These are phyloP conservation scores for Ariopsis seemanni DNA, from an alignment of 2,113 vertebrate genomes.

Conservation along the genomic window DNA sequence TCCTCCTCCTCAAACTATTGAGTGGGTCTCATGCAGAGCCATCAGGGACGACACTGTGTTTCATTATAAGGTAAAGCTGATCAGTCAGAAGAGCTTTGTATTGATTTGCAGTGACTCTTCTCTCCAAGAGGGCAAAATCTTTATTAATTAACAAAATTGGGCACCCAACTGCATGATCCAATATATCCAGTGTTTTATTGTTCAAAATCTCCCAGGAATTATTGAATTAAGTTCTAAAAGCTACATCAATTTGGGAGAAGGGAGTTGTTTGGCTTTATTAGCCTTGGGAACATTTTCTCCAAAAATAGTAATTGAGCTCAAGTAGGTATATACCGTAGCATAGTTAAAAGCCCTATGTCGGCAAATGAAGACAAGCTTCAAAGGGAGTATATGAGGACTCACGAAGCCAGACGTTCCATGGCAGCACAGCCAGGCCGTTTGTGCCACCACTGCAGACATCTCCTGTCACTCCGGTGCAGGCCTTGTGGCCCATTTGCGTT, in stretches of 20 bases:
- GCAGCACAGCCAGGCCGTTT: too few relatives aligned
- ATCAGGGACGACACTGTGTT: not conserved
- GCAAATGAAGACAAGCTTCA: too few relatives aligned
- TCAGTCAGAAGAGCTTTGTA: not conserved
- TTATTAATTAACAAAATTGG: not conserved
- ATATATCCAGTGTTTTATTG: not conserved
- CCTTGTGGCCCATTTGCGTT: too few relatives aligned
- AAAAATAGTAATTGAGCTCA: slow-evolving; percentile 11
- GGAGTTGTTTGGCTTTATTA: slow-evolving; percentile 16
- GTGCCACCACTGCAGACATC: too few relatives aligned
- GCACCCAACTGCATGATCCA: not conserved
- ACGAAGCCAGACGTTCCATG: too few relatives aligned
- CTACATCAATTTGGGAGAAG: not conserved
- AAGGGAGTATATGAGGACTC: too few relatives aligned
- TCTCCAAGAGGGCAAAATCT: not conserved
- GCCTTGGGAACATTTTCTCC: not conserved
- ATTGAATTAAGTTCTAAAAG: not conserved
- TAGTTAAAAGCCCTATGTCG: too few relatives aligned
- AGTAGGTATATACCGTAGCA: not conserved
- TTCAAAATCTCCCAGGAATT: not conserved
- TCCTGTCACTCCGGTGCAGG: too few relatives aligned
- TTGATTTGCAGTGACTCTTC: not conserved
- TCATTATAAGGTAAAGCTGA: not conserved
- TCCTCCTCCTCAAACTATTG: not conserved
- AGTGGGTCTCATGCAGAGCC: not conserved